phyloP scores from a whole-genome alignment of 2,113 vertebrate species.

The Suricata suricatta region DNA sequence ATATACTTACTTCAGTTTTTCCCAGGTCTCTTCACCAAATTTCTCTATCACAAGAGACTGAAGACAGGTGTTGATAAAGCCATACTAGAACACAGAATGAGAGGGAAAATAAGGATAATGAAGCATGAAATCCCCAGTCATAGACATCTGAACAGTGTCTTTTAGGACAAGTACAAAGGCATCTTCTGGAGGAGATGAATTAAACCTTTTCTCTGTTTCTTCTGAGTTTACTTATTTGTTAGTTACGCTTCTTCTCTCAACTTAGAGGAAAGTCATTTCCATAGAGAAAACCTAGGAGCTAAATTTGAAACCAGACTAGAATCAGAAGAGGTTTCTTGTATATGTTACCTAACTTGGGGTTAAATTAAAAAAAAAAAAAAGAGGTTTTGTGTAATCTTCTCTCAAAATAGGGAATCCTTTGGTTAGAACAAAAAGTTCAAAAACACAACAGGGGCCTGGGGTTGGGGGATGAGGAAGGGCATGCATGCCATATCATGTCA shows the following conservation, averaged over 20 bases:
- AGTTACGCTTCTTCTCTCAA: constrained; percentile 41
- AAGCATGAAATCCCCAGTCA: background rate
- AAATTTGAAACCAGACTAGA: constrained; percentile 44
- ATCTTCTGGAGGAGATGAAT: background rate
- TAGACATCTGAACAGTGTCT: background rate
- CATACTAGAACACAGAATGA: constrained; percentile 82
- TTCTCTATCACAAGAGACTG: constrained; percentile 87
- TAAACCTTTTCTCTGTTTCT: background rate
- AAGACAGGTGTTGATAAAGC: constrained; percentile 91
- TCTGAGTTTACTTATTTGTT: background rate
- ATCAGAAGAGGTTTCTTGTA: background rate
- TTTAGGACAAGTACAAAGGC: background rate
- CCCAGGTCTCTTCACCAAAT: constrained; percentile 86
- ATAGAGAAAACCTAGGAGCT: background rate
- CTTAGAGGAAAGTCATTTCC: background rate
- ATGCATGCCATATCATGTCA: background rate
- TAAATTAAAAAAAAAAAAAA: background rate
- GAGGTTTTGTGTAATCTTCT: background rate
- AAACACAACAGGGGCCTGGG: background rate
- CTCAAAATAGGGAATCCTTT: background rate
- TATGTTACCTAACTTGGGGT: too few species aligned
- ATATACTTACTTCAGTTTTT: constrained; percentile 82
- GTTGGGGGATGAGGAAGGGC: fast-evolving
- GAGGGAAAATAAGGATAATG: background rate
- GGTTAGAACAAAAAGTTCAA: background rate